Conservation (phyloP, 2,888 invertebrate genomes). For the Harpalus rufipes region DNA sequence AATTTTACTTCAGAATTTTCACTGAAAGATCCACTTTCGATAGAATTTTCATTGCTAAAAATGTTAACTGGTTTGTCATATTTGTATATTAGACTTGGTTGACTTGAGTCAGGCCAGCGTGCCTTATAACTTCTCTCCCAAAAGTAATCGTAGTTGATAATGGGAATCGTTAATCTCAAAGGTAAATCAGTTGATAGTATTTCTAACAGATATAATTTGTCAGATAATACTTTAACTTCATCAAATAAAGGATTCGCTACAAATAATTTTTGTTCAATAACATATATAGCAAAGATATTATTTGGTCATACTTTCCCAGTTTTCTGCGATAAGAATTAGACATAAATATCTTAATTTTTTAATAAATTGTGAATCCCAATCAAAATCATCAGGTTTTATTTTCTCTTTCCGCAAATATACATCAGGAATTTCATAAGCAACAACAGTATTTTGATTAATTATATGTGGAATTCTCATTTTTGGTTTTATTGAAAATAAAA, state of each 20-base stretch:
- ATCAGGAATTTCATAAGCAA: conserved; percentile 69
- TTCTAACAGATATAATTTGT: conserved; percentile 72
- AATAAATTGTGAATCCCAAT: conserved; percentile 70
- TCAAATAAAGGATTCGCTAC: conserved; percentile 72
- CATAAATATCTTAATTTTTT: conserved; percentile 71
- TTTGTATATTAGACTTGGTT: conserved; percentile 59
- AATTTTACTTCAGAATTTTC: background rate
- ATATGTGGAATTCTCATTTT: conserved; percentile 72
- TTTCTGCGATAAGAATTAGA: conserved; percentile 71
- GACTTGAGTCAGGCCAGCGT: conserved; percentile 72
- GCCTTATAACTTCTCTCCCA: conserved; percentile 73
- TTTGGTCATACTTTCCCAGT: conserved; percentile 71
- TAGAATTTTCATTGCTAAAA: too few relatives aligned
- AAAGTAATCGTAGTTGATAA: conserved; percentile 73
- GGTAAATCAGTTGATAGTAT: conserved; percentile 73
- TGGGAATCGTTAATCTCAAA: conserved; percentile 72
- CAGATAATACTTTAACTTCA: conserved; percentile 71
- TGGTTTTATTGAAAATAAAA: conserved; percentile 17
- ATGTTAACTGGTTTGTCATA: conserved; percentile 12
- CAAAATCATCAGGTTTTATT: conserved; percentile 70
- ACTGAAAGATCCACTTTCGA: background rate
- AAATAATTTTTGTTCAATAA: background rate
- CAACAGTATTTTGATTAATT: conserved; percentile 71
- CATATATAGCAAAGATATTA: background rate
- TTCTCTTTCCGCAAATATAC: conserved; percentile 60